Evolutionary conservation across 1,140 invertebrate genomes (phyloP), one percentile per base, ranked within the genome.

Genomic region (Pseudachorutes palmiensis): DNA sequence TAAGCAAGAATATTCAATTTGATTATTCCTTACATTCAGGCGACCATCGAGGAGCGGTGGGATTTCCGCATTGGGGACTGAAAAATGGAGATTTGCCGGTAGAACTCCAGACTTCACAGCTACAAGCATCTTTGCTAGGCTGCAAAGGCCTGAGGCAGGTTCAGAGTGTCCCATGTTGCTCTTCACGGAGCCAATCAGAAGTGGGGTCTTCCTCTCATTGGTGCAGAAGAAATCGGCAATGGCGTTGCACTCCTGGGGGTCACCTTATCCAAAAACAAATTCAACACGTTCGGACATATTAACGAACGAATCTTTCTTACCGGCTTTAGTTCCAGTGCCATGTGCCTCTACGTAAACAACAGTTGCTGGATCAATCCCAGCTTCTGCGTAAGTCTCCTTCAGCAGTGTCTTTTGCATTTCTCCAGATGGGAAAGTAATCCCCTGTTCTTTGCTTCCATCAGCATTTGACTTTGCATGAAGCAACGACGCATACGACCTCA

Each of bases 291-390:
- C n/a, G n/a, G n/a, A n/a, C n/a, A n/a, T n/a, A n/a, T n/a, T n/a
- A n/a, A n/a, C n/a, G n/a, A n/a, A n/a, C n/a, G n/a, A n/a, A n/a
- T n/a, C n/a, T n/a, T n/a, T n/a, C n/a, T n/a, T n/a, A n/a, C n/a
- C n/a, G n/a, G 75, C 77, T 30, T 81, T 80, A 0, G 83, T 58
- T 9, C 55, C 55, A 5, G 95, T 97, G 24, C 94, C 94, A 78
- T 98, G 96, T 22, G 93, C 92, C 78, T 98, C 96, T 14, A 98
- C 86, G 77, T 96, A 98, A 0, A 78, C 80, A 0, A 98, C 87
- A 45, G 89, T 85, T 33, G 80, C 77, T 2, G 94, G 94, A 75
- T 89, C 84, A n/a, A 98, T 76, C 0, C 86, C 84, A 22, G 83
- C 85, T 77, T 96, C 92, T 3, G 79, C 80, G 77, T 96, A 97